Evolutionary conservation across 2,113 vertebrate species (phyloP).

Genomic region (Odobenus rosmarus): DNA sequence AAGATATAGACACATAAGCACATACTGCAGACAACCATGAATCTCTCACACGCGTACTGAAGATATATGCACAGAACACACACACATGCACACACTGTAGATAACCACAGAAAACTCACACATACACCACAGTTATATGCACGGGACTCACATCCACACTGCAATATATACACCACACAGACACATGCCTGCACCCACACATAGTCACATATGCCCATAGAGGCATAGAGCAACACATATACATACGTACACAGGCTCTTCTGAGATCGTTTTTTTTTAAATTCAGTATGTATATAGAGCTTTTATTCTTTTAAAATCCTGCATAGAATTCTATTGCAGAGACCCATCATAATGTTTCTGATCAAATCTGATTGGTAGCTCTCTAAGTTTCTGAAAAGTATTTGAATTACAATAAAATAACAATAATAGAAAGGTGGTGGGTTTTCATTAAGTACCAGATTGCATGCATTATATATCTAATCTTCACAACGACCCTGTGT

Average conservation of each 20-base stretch:
- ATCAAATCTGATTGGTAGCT: not conserved
- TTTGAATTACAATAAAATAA: not conserved
- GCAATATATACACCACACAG: too few species aligned
- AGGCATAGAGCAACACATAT: not conserved
- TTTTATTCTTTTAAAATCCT: conserved; percentile 34
- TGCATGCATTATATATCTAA: not conserved
- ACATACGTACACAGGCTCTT: not conserved
- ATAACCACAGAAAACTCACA: not conserved
- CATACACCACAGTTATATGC: not conserved
- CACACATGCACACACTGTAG: not conserved
- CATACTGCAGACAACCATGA: too few species aligned
- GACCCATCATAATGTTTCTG: not conserved
- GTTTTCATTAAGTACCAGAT: not conserved
- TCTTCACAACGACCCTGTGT: not conserved
- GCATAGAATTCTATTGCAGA: not conserved
- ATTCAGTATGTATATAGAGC: not conserved
- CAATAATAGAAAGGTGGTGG: not conserved
- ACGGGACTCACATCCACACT: not conserved
- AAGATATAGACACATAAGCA: not conserved
- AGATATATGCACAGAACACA: not conserved
- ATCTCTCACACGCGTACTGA: too few species aligned
- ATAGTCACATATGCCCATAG: not conserved
- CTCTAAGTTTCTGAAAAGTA: not conserved
- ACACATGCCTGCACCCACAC: not conserved
- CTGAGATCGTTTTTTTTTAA: not conserved